A percentile compares a stretch with the other conserved stretches of the same genome.
These are phyloP conservation scores for Masticophis lateralis DNA, from an alignment of 2,797 vertebrate species.

Conservation along the genomic window DNA sequence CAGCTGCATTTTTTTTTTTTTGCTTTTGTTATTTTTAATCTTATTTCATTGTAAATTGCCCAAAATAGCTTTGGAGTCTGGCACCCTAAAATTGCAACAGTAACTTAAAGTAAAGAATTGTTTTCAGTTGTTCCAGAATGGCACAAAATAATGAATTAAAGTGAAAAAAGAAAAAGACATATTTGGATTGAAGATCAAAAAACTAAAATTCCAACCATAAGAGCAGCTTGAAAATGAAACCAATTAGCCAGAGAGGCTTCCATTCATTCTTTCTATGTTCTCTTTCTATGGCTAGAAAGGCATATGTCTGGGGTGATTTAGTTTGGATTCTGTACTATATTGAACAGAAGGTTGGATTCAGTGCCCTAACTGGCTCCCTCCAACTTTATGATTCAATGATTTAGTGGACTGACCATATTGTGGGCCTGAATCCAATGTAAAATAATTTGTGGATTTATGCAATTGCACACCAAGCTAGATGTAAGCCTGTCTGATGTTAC, in stretches of 20 bases:
- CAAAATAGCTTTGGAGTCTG: background rate
- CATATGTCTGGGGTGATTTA: background rate
- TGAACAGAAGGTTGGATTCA: background rate
- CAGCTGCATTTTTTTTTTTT: background rate
- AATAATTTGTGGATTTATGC: background rate
- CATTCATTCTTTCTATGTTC: background rate
- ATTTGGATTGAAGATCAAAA: background rate
- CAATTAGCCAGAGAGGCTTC: background rate
- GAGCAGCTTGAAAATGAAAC: background rate
- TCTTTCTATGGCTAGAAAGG: background rate
- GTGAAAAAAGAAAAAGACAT: background rate
- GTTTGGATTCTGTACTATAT: background rate
- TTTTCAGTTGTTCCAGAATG: background rate
- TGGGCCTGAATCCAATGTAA: background rate
- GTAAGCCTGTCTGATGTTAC: background rate
- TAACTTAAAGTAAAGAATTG: background rate
- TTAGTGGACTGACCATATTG: background rate
- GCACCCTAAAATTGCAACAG: background rate
- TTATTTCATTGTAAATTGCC: background rate
- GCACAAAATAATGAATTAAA: background rate
- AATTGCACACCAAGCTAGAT: background rate
- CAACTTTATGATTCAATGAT: background rate
- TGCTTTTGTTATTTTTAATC: background rate
- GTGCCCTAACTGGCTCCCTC: background rate
- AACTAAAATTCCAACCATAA: background rate